Base-by-base conservation (phyloP, 2,113 vertebrate genomes). In the Coracopsis vasa region DNA sequence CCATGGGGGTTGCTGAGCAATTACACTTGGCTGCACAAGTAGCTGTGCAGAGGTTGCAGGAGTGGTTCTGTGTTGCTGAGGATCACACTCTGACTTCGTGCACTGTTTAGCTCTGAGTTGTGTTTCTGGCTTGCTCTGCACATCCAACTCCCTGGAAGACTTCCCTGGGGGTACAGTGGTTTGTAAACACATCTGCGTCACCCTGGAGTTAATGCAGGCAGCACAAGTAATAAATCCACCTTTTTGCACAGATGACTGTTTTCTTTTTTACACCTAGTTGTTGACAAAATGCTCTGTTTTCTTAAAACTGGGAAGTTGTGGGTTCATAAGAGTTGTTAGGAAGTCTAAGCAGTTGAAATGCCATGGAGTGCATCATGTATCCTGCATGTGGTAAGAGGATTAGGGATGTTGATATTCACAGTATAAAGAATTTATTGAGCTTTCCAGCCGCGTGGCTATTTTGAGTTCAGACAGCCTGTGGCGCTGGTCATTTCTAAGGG, bases 1-100 rank as follows among this genome's bases (percentile, higher is more conserved):
- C 35, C 0, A 0, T 8, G 11, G 29, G 2, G 1, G 31, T 23
- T 31, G 64, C 69, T 8, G 2, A 74, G 73, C 45, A 7, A 44
- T 19, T 78, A 1, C 2, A 5, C 42, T 58, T 35, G 64, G n/a
- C 51, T 88, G 65, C 44, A 16, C 6, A 2, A 10, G 50, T 6
- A 51, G 28, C 66, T 67, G 67, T 51, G 51, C 61, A 66, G 60
- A 53, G 66, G 35, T 24, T 39, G 70, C 18, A 28, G 56, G 45
- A 53, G 51, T 2, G 1, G 3, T 71, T 53, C n/a, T 50, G 33
- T 58, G 67, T 12, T 75, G 25, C 82, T 31, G 37, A 70, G 70
- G 62, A 85, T 64, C 28, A 23, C 1, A 2, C 51, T 81, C 82
- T 41, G 48, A 29, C 42, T 91, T 69, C 14, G 4, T 44, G 25